Conservation (phyloP, 2,797 vertebrate genomes). For the Vireo griseus region DNA sequence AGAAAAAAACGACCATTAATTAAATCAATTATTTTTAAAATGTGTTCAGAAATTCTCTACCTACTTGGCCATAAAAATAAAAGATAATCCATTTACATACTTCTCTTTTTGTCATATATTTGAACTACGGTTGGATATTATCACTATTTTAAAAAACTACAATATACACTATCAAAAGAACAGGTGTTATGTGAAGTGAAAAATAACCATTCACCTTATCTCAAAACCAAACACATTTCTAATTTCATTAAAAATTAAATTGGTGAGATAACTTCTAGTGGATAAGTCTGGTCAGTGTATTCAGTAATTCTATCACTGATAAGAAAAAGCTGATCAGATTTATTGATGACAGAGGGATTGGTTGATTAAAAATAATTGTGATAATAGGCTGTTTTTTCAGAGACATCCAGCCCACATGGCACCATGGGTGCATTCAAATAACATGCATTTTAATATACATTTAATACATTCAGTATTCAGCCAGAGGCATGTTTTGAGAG, state of each 20-base stretch:
- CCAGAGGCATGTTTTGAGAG: constrained; percentile 38
- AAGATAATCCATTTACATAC: not conserved
- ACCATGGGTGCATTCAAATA: not conserved
- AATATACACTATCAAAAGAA: not conserved
- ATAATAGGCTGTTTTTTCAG: not conserved
- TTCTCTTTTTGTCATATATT: not conserved
- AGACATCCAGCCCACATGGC: not conserved
- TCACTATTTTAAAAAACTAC: not conserved
- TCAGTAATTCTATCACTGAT: not conserved
- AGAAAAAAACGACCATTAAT: not conserved
- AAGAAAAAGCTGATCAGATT: not conserved
- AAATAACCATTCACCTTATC: not conserved
- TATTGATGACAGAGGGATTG: not conserved
- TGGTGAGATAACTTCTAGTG: not conserved
- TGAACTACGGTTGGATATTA: not conserved
- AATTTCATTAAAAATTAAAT: not conserved
- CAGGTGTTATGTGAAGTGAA: not conserved
- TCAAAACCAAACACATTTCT: not conserved
- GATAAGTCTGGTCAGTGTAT: not conserved
- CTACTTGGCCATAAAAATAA: not conserved
- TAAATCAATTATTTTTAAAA: not conserved
- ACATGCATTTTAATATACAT: constrained; percentile 34
- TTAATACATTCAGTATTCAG: constrained; percentile 44
- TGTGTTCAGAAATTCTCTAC: not conserved
- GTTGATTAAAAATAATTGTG: not conserved